Conservation (phyloP, 2,888 invertebrate species). For the Spilosoma lubricipeda region DNA sequence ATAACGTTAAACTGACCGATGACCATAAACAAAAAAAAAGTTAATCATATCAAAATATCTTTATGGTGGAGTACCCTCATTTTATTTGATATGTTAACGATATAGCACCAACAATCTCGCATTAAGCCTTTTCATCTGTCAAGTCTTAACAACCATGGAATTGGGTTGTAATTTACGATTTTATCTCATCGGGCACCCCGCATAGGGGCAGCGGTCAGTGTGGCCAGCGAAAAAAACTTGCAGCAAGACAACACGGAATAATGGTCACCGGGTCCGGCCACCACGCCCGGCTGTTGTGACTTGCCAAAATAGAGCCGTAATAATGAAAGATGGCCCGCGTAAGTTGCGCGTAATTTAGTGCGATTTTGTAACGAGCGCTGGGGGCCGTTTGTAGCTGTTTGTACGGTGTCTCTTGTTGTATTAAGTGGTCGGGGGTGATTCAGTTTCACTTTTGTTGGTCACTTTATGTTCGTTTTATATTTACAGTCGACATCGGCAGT, state of each 20-base stretch:
- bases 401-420: conserved; percentile 69
- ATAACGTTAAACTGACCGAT: conserved; percentile 49
- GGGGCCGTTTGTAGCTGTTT: conserved; percentile 69
- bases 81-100: conserved; percentile 82
- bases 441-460: conserved; percentile 81
- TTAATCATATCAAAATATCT: conserved; percentile 76
- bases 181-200: conserved; percentile 80
- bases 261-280: conserved; percentile 74
- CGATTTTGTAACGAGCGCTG: conserved; percentile 73
- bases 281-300: conserved; percentile 81
- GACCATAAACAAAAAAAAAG: conserved; percentile 60
- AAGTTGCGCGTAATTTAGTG: conserved; percentile 81
- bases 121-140: conserved; percentile 86
- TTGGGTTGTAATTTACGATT: conserved; percentile 87
- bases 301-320: conserved; percentile 85
- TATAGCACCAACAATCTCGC: conserved; percentile 75
- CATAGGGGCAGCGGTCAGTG: conserved; percentile 83
- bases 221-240: conserved; percentile 75
- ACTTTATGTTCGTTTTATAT: conserved; percentile 72
- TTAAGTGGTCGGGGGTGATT: conserved; percentile 71
- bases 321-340: conserved; percentile 83
- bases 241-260: conserved; percentile 71
- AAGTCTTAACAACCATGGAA: conserved; percentile 83
- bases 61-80: conserved; percentile 75
- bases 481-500: conserved; percentile 68